Evolutionary conservation across 2,113 vertebrate genomes (phyloP).

Genomic region (Lagenorhynchus albirostris): DNA sequence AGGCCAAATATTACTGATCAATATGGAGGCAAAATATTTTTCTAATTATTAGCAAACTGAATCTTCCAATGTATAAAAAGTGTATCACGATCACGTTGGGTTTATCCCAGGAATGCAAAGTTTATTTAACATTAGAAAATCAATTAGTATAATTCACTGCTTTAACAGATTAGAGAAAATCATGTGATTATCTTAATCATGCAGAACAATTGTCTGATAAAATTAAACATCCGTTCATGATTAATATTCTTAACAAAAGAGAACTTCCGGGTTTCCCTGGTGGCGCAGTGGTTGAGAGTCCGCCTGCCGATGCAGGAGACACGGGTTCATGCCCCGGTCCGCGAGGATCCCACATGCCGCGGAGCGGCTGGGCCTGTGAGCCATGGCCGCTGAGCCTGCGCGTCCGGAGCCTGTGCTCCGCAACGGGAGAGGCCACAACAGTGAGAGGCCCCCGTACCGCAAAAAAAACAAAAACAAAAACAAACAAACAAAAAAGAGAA

Average conservation of each 20-base stretch:
- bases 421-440: too few species aligned
- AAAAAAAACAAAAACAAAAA: too few species aligned
- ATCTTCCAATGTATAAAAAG: neutral
- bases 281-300: too few species aligned
- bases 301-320: too few species aligned
- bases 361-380: too few species aligned
- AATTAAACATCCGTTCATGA: conserved; percentile 23
- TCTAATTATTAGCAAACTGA: neutral
- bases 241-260: conserved; percentile 38
- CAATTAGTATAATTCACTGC: conserved; percentile 2
- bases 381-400: too few species aligned
- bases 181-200: neutral
- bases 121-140: conserved; percentile 27
- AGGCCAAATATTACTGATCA: neutral
- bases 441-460: too few species aligned
- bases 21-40: neutral
- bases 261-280: neutral
- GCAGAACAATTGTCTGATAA: conserved; percentile 13
- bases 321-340: too few species aligned
- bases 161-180: conserved; percentile 23
- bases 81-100: neutral
- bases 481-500: neutral
- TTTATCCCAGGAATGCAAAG: neutral
- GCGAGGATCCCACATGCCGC: too few species aligned
- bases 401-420: too few species aligned